Evolutionary conservation across 2,888 invertebrate species (phyloP).

Genomic region (Hirudinaria manillensis): DNA sequence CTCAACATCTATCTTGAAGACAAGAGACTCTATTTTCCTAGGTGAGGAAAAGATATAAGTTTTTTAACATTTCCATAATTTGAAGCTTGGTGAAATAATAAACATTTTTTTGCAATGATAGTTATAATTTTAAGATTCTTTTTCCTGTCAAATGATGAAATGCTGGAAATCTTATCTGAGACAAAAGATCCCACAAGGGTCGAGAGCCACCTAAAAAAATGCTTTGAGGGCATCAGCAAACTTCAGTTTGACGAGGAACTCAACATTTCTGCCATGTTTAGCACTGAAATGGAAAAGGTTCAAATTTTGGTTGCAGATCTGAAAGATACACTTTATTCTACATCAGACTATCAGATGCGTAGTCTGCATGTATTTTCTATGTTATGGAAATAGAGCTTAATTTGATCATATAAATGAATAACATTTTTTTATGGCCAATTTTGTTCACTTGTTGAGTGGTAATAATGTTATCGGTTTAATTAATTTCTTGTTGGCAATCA

Average conservation of each 20-base stretch:
- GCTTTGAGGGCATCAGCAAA: conserved; percentile 68
- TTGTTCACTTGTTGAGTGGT: too few species aligned
- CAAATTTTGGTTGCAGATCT: not conserved
- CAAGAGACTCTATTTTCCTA: conserved; percentile 55
- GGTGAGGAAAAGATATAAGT: conserved; percentile 38
- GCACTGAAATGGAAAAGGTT: conserved; percentile 73
- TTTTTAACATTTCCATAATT: not conserved
- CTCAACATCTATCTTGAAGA: conserved; percentile 55
- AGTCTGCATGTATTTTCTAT: not conserved
- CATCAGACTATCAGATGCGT: not conserved
- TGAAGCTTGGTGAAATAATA: not conserved
- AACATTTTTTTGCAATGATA: not conserved
- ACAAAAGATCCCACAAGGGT: conserved; percentile 55
- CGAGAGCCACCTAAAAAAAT: conserved; percentile 55
- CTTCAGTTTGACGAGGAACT: conserved; percentile 80
- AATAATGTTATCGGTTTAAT: not conserved
- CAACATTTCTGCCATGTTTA: conserved; percentile 80
- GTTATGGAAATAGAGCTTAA: not conserved
- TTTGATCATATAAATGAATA: not conserved
- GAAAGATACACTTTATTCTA: not conserved
- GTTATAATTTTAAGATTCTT: conserved; percentile 47
- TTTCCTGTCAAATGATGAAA: conserved; percentile 56
- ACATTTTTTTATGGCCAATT: too few species aligned
- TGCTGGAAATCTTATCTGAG: conserved; percentile 55
- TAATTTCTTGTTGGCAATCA: not conserved